Base-by-base conservation (phyloP, 2,888 invertebrate genomes). In the Mesodorylaimus sp. region DNA sequence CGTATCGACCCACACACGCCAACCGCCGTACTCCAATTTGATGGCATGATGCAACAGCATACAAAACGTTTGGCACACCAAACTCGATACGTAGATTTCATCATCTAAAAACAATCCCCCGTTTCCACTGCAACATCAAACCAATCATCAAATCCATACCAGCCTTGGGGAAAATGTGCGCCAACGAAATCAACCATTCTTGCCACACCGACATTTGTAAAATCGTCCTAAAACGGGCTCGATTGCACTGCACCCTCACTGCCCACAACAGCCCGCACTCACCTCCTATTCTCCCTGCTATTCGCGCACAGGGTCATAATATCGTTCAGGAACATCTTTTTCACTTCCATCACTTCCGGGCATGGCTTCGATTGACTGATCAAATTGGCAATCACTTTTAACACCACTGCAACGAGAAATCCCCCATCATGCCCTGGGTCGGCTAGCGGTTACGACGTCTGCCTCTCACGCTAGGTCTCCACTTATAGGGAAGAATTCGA, bases 1-100 rank as follows among this genome's bases (percentile, higher is more conserved):
- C 0, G 97, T 99, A 66, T 99, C 97, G 3, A 99, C 95, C 97
- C 97, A 97, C 21, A 99, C 97, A 53, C 97, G 74, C 97, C 97
- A 99, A 19, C 97, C 97, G 3, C 97, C 97, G 64, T 91, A 97
- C 70, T 99, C 97, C 63, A 87, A 87, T 66, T 95, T 93, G 59
- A 99, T 89, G 38, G 97, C 97, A 69, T 99, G 97, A 68, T 97
- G 95, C 42, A 99, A 73, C 53, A 99, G 73, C 86, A 95, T 91
- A 19, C 89, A 77, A 73, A 99, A 97, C 58, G 97, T 72, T 0
- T 89, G 84, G 70, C 93, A 95, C 37, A 97, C 95, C 85, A 93
- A 87, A 66, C 93, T 93, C 0, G 89, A 88, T 49, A 93, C 83
- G 70, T 89, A 86, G 67, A 13, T 16, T 32, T 50, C 47, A 13